Conservation (phyloP, 2,797 vertebrate species). For the Danio aesculapii region DNA sequence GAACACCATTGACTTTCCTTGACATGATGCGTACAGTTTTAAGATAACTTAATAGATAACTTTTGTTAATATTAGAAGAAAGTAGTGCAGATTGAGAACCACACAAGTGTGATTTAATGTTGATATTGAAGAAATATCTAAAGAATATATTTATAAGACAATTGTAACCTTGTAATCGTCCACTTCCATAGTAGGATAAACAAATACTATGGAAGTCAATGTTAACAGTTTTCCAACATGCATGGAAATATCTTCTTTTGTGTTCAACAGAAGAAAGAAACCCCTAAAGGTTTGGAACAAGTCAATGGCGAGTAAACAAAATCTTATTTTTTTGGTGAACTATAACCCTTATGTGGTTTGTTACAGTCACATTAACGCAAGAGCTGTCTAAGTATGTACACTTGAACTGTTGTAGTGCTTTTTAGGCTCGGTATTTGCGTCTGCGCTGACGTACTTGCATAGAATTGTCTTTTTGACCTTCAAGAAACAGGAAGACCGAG, state of each 20-base stretch:
- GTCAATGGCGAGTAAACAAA: no score
- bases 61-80: neutral
- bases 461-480: conserved; percentile 15
- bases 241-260: no score
- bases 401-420: neutral
- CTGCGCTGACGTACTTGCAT: neutral
- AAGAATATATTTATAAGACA: no score
- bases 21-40: neutral
- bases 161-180: no score
- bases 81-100: neutral
- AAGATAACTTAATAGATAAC: neutral
- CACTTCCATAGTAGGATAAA: no score
- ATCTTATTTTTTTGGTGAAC: no score
- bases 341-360: neutral
- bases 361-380: neutral
- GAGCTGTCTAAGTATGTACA: neutral
- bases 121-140: no score
- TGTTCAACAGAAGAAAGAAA: no score
- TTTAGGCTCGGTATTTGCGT: neutral
- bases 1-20: neutral
- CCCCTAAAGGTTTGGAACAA: no score
- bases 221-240: no score
- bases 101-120: neutral
- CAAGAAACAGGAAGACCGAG: conserved; percentile 18
- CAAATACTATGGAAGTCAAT: no score